Conservation (phyloP, 2,797 vertebrate species). For the Acanthurus tractus region DNA sequence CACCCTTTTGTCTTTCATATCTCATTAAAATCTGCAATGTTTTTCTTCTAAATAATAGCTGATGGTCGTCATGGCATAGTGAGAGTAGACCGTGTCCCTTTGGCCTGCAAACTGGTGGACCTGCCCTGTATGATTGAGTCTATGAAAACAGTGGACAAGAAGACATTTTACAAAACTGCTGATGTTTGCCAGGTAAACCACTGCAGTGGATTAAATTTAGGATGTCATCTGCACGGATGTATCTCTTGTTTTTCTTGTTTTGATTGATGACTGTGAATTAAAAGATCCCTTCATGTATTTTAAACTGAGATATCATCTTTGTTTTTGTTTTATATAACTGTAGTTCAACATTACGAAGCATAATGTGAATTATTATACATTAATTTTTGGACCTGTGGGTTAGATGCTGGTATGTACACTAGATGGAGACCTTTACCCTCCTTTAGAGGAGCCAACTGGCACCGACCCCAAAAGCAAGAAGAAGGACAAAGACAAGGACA, state of each 20-base stretch:
- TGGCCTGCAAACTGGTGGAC: constrained; percentile 95
- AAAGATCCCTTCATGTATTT: neutral
- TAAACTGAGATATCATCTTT: neutral
- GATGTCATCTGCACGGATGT: neutral
- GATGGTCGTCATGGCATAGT: constrained; percentile 93
- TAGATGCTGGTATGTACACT: constrained; percentile 98
- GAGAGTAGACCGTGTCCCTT: constrained; percentile 91
- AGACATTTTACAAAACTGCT: constrained; percentile 96
- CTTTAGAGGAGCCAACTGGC: constrained; percentile 94
- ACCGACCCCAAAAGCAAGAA: constrained; percentile 95
- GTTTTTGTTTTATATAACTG: neutral
- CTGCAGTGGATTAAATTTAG: neutral
- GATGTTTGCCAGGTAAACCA: constrained; percentile 94
- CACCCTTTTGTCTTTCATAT: neutral
- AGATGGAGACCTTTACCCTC: constrained; percentile 97
- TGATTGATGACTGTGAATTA: too few species aligned
- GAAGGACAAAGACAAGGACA: constrained; percentile 98
- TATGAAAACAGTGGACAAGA: constrained; percentile 95
- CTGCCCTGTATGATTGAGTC: constrained; percentile 94
- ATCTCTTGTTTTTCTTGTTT: too few species aligned
- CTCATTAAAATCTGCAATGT: neutral
- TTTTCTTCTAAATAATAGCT: constrained; percentile 78
- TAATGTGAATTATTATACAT: constrained; percentile 11
- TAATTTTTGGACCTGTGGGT: constrained; percentile 5
- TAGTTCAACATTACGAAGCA: neutral